phyloP scores from a whole-genome alignment of 2,797 vertebrate species.

The Emydoidea blandingii region DNA sequence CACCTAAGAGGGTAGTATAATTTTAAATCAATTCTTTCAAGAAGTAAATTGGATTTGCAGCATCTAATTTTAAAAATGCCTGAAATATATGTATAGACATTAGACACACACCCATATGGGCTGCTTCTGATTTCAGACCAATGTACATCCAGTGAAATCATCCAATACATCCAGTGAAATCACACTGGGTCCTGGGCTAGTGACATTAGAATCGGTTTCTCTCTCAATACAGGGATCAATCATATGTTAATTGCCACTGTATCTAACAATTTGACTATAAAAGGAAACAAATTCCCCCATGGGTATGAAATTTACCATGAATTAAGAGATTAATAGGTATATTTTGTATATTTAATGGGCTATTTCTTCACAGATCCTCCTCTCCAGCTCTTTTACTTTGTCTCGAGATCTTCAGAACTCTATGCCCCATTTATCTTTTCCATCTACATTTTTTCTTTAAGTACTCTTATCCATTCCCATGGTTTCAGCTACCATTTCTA shows the following conservation, averaged over 20 bases:
- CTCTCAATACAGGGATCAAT: neutral
- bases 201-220: neutral
- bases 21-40: neutral
- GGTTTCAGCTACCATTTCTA: neutral
- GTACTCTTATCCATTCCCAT: neutral
- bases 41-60: neutral
- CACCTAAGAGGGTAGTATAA: neutral
- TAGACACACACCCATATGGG: neutral
- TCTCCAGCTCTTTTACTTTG: neutral
- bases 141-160: neutral
- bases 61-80: neutral
- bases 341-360: neutral
- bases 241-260: neutral
- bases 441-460: neutral
- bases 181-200: neutral
- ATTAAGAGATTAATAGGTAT: neutral
- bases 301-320: neutral
- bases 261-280: neutral
- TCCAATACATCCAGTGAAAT: neutral
- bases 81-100: neutral
- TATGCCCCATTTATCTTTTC: neutral
- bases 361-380: neutral
- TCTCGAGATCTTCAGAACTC: neutral
- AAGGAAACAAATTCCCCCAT: neutral
- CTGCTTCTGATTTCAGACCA: neutral